Evolutionary conservation across 2,888 invertebrate genomes (phyloP).

Genomic region (Gnatocerus cornutus): DNA sequence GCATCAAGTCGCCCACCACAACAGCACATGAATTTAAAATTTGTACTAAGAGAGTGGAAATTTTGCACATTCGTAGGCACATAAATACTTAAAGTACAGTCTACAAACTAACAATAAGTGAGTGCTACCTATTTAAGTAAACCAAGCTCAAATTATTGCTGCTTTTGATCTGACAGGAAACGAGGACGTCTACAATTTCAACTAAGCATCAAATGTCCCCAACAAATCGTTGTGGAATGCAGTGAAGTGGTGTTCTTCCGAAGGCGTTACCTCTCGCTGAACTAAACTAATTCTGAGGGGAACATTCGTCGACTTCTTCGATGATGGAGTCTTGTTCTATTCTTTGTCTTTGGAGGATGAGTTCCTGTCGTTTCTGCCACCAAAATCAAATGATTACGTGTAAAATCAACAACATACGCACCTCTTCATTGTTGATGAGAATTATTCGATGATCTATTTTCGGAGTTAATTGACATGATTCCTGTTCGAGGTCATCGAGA

Average conservation of each 20-base stretch:
- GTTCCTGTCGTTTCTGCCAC: slow-evolving; percentile 75
- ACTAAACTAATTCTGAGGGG: slow-evolving; percentile 70
- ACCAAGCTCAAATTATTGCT: slow-evolving; percentile 14
- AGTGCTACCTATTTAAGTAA: neutral
- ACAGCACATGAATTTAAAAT: slow-evolving; percentile 37
- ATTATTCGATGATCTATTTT: slow-evolving; percentile 87
- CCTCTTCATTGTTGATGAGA: slow-evolving; percentile 83
- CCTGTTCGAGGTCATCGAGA: slow-evolving; percentile 86
- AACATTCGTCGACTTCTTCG: slow-evolving; percentile 80
- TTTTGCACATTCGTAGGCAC: slow-evolving; percentile 24
- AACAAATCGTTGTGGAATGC: slow-evolving; percentile 46
- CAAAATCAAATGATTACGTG: slow-evolving; percentile 25
- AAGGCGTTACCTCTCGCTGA: slow-evolving; percentile 35
- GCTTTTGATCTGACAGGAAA: neutral
- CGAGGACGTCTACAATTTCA: too few species aligned
- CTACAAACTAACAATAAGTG: slow-evolving; percentile 2
- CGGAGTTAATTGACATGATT: slow-evolving; percentile 87
- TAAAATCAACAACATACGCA: slow-evolving; percentile 70
- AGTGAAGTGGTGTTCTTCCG: slow-evolving; percentile 48
- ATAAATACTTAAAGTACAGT: slow-evolving; percentile 19
- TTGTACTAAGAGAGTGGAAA: slow-evolving; percentile 38
- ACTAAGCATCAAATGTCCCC: slow-evolving; percentile 1
- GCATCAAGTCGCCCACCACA: slow-evolving; percentile 44
- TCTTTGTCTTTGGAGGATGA: slow-evolving; percentile 75
- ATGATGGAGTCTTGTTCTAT: slow-evolving; percentile 82